phyloP scores from a whole-genome alignment of 1,140 invertebrate species.

The Brachionus manjavacas region DNA sequence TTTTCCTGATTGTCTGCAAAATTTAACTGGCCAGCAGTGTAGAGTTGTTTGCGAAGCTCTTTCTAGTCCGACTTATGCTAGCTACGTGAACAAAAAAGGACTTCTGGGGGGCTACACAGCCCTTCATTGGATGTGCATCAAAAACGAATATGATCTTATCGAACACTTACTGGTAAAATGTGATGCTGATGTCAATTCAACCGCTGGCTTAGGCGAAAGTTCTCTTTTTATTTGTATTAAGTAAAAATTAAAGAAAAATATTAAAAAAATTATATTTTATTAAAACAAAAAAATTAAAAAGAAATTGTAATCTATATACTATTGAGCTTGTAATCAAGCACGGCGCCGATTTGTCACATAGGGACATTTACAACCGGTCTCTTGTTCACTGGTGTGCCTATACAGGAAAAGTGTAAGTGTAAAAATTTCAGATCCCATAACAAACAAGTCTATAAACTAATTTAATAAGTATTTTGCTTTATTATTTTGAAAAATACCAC shows the following conservation, averaged over 20 bases:
- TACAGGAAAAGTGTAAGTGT: slow-evolving; percentile 41
- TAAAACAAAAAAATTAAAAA: not conserved
- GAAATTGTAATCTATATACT: slow-evolving; percentile 37
- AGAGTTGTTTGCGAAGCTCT: not conserved
- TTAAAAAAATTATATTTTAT: not conserved
- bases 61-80: not conserved
- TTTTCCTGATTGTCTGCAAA: slow-evolving; percentile 31
- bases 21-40: not conserved
- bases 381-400: slow-evolving; percentile 32
- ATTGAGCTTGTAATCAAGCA: slow-evolving; percentile 24
- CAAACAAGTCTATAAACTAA: not conserved
- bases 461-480: slow-evolving; percentile 4
- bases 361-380: slow-evolving; percentile 26
- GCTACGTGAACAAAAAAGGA: slow-evolving; percentile 27
- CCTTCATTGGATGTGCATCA: slow-evolving; percentile 41
- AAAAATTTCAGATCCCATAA: not conserved
- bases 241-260: not conserved
- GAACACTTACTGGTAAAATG: not conserved
- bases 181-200: not conserved
- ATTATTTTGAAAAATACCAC: slow-evolving; percentile 40
- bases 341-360: slow-evolving; percentile 8
- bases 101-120: not conserved
- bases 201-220: slow-evolving; percentile 12
- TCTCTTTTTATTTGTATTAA: slow-evolving; percentile 28
- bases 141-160: not conserved